Percentiles rank a stretch among this genome's conserved stretches.
Evolutionary conservation across 2,888 invertebrate species (phyloP).

Genomic region (Nomada flava): DNA sequence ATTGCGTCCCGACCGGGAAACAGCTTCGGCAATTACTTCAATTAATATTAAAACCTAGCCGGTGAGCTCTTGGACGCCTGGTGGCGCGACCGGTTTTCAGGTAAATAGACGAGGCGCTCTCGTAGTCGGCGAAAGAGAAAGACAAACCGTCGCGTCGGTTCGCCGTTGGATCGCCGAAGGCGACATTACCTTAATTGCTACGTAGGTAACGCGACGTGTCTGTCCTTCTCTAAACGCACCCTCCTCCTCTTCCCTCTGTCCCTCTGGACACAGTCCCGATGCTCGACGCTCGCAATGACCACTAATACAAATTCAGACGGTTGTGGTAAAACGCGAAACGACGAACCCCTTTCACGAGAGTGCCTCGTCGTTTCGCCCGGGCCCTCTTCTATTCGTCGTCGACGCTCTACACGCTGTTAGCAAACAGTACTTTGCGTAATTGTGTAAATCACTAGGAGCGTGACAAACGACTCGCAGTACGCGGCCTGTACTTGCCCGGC

Average conservation of each 20-base stretch:
- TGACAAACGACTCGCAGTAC: slow-evolving; percentile 66
- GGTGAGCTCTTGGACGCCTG: neutral
- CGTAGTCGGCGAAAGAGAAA: slow-evolving; percentile 50
- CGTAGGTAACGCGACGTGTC: slow-evolving; percentile 42
- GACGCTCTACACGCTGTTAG: slow-evolving; percentile 61
- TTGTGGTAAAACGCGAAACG: slow-evolving; percentile 41
- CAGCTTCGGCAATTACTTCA: slow-evolving; percentile 58
- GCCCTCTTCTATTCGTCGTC: neutral
- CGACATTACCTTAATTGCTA: slow-evolving; percentile 79
- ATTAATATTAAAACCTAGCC: slow-evolving; percentile 57
- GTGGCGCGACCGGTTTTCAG: slow-evolving; percentile 22
- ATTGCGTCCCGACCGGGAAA: slow-evolving; percentile 11
- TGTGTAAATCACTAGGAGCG: slow-evolving; percentile 67
- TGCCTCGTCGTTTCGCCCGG: slow-evolving; percentile 1
- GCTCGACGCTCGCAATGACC: slow-evolving; percentile 30
- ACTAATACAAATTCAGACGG: slow-evolving; percentile 60
- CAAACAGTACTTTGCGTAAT: slow-evolving; percentile 69
- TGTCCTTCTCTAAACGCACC: neutral
- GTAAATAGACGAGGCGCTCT: slow-evolving; percentile 50
- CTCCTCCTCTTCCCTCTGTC: neutral
- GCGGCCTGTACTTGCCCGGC: slow-evolving; percentile 13
- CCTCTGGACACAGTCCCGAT: slow-evolving; percentile 23
- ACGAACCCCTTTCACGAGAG: slow-evolving; percentile 16
- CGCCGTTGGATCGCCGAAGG: slow-evolving; percentile 64
- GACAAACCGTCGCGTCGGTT: slow-evolving; percentile 22